Percentiles rank a stretch among this genome's conserved stretches.
These are phyloP conservation scores for Hybognathus amarus DNA, from an alignment of 2,797 vertebrate species.

Conservation along the genomic window DNA sequence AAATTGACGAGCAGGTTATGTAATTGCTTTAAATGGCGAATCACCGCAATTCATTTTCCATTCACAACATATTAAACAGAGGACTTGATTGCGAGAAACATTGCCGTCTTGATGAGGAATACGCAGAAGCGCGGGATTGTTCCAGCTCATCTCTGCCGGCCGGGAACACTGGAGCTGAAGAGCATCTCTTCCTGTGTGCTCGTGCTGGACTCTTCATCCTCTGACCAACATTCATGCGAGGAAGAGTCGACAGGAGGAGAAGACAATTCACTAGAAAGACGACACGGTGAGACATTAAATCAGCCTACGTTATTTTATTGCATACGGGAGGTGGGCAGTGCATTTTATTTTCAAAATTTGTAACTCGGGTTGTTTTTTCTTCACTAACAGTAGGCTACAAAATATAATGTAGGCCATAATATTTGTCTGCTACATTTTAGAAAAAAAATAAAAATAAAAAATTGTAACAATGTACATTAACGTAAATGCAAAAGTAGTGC, in stretches of 20 bases:
- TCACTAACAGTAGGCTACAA: too few relatives aligned
- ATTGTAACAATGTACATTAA: too few relatives aligned
- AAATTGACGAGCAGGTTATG: slow-evolving; percentile 9
- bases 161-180: slow-evolving; percentile 18
- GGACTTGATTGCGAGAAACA: slow-evolving; percentile 56
- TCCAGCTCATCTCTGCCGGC: slow-evolving; percentile 5
- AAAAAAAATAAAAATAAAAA: too few relatives aligned
- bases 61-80: slow-evolving; percentile 77
- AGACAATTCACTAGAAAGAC: slow-evolving; percentile 54
- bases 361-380: not conserved
- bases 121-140: slow-evolving; percentile 23
- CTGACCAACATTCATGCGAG: slow-evolving; percentile 54
- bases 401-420: not conserved
- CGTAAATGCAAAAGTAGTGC: too few relatives aligned
- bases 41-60: slow-evolving; percentile 77
- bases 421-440: not conserved
- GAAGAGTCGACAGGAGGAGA: slow-evolving; percentile 63
- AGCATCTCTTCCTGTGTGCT: slow-evolving; percentile 45
- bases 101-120: slow-evolving; percentile 17
- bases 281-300: slow-evolving; percentile 61
- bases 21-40: slow-evolving; percentile 73
- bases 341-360: not conserved
- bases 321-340: not conserved
- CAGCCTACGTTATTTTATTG: not conserved
- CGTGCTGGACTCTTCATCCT: slow-evolving; percentile 43